Conservation (phyloP, 2,113 vertebrate species). For the Brienomyrus brachyistius region DNA sequence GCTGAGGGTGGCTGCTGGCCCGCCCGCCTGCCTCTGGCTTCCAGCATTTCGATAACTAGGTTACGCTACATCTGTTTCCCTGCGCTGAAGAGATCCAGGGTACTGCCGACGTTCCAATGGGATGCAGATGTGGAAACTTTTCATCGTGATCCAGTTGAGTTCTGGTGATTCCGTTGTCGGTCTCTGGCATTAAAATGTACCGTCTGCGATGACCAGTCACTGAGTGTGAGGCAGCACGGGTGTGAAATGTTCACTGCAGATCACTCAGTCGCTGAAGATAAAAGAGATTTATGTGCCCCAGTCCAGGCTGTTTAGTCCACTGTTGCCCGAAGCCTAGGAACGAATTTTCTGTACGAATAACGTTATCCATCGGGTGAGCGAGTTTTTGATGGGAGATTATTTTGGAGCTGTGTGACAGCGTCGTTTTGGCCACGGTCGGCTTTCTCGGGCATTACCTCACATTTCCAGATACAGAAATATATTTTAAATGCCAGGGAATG, state of each 20-base stretch:
- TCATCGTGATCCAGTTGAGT: neutral
- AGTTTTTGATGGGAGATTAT: neutral
- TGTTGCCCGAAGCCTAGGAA: neutral
- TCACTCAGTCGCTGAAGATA: neutral
- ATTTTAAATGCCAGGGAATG: neutral
- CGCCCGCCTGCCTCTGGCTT: neutral
- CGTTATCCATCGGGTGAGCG: neutral
- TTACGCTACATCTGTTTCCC: neutral
- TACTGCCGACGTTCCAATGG: neutral
- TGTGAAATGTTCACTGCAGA: neutral
- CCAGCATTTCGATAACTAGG: neutral
- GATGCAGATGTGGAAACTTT: neutral
- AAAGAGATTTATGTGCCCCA: neutral
- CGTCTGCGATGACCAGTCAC: neutral
- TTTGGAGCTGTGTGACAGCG: neutral
- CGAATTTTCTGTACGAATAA: neutral
- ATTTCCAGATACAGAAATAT: neutral
- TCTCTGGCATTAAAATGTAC: neutral
- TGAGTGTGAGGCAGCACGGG: neutral
- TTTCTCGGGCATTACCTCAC: neutral
- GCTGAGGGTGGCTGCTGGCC: neutral
- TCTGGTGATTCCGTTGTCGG: neutral
- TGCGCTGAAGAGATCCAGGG: neutral
- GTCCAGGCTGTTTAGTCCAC: neutral
- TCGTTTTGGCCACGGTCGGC: neutral